phyloP scores from a whole-genome alignment of 1,140 invertebrate species.

The Chrysopa pallens region DNA sequence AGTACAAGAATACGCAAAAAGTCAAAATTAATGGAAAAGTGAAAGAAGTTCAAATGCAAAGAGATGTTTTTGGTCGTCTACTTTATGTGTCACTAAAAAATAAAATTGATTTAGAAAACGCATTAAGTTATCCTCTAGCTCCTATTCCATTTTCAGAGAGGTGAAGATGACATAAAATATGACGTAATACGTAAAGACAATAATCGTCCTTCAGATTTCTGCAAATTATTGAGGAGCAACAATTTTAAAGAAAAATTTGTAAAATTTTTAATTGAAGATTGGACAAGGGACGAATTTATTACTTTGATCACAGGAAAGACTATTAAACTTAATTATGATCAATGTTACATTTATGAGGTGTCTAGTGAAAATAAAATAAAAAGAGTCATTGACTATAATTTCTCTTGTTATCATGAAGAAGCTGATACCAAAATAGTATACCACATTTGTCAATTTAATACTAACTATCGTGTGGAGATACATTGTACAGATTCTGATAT shows the following conservation, averaged over 20 bases:
- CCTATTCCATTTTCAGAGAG: slow-evolving; percentile 6
- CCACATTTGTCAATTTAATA: slow-evolving; percentile 8
- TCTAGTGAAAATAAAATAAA: slow-evolving; percentile 4
- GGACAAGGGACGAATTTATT: slow-evolving; percentile 7
- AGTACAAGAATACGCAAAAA: no score
- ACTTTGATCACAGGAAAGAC: slow-evolving; percentile 4
- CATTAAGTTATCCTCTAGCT: slow-evolving; percentile 5
- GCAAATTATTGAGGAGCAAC: slow-evolving; percentile 7
- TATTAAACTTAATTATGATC: slow-evolving; percentile 9
- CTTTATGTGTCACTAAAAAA: no score
- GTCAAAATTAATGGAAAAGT: no score
- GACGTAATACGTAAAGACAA: slow-evolving; percentile 7
- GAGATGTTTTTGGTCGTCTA: no score
- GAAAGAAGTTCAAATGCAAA: no score
- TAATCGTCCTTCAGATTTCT: slow-evolving; percentile 8
- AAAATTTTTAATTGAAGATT: slow-evolving; percentile 3
- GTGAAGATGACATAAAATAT: slow-evolving; percentile 7
- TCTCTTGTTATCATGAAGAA: slow-evolving; percentile 9
- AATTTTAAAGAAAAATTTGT: slow-evolving; percentile 4
- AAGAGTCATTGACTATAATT: slow-evolving; percentile 7
- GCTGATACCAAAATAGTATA: slow-evolving; percentile 8
- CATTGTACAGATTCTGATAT: slow-evolving; percentile 11
- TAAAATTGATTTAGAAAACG: slow-evolving; percentile 3
- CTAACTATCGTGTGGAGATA: slow-evolving; percentile 6
- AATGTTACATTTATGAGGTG: slow-evolving; percentile 8